Base-by-base conservation (phyloP, 1,140 invertebrate species). In the Pseudomyrmex flavicornis region DNA sequence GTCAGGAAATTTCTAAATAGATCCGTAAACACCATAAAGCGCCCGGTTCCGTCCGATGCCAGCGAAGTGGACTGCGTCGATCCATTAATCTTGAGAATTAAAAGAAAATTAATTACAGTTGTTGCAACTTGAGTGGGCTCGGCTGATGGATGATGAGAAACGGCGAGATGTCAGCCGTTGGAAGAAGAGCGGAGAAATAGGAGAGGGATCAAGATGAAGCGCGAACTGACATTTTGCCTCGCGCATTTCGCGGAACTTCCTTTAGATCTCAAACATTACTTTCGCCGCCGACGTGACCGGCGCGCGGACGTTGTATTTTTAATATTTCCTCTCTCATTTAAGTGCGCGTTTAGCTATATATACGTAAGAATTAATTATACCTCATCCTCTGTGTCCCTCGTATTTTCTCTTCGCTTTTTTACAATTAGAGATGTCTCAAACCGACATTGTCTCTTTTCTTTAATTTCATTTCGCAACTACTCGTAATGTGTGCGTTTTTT, bases 81-180 rank as follows among this genome's bases (percentile, higher is more conserved):
- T 91, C 89, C 87, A 92, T 91, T 91, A 91, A 92, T 92, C 90
- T 88, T 79, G 63, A 74, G 82, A 90, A 91, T 91, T 92, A 91
- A 91, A 91, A 89, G 90, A 88, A 90, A 91, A 92, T 92, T 91
- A 92, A 92, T 92, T 91, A 90, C 84, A 72, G 84, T 88, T 82
- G 77, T 85, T 84, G 82, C 63, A 85, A 77, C 80, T 85, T 72
- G 88, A 89, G 82, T 90, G 75, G 75, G 44, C 80, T 58, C 54
- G 59, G 44, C 84, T 89, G 88, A 90, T 91, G 86, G 84, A 91
- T 75, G 89, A 84, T 70, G 74, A 84, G 74, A 58, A 83, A 86
- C 66, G 63, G 73, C 44, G 56, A 70, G 69, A 82, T 84, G 76
- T 59, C 65, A 65, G 72, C 52, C 59, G 35, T 35, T 52, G 70